These are phyloP conservation scores for Lepidurus arcticus DNA, from an alignment of 1,140 invertebrate species.

Conservation along the genomic window DNA sequence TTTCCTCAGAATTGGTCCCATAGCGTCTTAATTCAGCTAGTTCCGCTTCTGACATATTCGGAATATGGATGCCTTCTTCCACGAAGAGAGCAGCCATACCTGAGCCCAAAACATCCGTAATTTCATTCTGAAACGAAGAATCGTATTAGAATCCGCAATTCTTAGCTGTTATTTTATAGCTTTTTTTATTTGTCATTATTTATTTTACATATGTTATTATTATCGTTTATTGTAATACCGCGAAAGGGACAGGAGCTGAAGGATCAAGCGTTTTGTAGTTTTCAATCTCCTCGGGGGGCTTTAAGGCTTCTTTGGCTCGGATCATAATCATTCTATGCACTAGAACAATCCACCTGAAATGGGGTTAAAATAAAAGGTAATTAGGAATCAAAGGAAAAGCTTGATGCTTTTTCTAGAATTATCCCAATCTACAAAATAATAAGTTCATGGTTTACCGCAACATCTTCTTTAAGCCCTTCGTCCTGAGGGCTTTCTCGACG, in stretches of 20 bases:
- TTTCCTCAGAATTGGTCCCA: constrained; percentile 72
- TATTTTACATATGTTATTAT: too few species aligned
- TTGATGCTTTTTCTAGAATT: neutral
- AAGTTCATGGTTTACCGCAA: constrained; percentile 61
- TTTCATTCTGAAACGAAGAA: constrained; percentile 5
- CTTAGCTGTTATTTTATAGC: too few species aligned
- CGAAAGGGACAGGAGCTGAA: neutral
- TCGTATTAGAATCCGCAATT: neutral
- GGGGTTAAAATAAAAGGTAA: too few species aligned
- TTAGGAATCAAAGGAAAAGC: neutral
- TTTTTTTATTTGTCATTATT: too few species aligned
- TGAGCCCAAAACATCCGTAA: constrained; percentile 3
- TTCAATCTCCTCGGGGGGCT: constrained; percentile 31
- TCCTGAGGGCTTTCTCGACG: constrained; percentile 79
- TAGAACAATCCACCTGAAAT: constrained; percentile 29
- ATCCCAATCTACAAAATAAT: constrained; percentile 53
- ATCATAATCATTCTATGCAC: constrained; percentile 31
- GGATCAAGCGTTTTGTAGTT: neutral
- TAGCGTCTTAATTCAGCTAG: constrained; percentile 53
- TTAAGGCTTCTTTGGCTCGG: constrained; percentile 32
- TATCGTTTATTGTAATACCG: neutral
- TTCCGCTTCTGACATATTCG: constrained; percentile 42
- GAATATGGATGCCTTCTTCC: neutral
- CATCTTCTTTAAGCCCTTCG: constrained; percentile 71
- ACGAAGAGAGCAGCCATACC: neutral